Percentiles rank a stretch among this genome's conserved stretches.
phyloP scores from a whole-genome alignment of 2,113 vertebrate genomes.

The Phrynocephalus versicolor region DNA sequence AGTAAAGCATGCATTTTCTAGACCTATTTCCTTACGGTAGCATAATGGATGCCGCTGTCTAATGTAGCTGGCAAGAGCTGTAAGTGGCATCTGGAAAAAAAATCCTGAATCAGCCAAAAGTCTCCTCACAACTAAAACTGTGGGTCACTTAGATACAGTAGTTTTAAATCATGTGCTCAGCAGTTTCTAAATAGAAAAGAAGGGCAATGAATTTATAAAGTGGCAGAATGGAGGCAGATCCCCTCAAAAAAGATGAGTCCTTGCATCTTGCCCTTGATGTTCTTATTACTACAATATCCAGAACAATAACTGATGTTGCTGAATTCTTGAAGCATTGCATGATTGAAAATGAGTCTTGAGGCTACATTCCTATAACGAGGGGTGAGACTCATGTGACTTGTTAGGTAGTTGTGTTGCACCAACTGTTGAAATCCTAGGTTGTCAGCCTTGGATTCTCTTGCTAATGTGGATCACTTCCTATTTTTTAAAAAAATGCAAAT shows the following conservation, averaged over 20 bases:
- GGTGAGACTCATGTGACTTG: no score
- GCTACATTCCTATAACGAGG: not conserved
- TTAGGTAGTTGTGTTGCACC: no score
- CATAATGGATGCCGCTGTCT: slow-evolving; percentile 1
- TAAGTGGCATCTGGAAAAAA: not conserved
- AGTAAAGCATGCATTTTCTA: not conserved
- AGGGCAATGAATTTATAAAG: not conserved
- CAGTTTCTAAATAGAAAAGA: not conserved
- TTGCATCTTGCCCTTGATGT: not conserved
- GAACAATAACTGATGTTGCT: not conserved
- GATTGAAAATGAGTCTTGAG: not conserved
- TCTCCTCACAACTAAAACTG: not conserved
- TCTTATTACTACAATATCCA: not conserved
- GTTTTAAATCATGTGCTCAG: not conserved
- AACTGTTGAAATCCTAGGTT: no score
- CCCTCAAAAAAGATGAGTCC: accelerated
- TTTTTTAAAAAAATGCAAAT: no score
- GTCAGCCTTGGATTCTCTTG: no score
- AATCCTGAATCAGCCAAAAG: not conserved
- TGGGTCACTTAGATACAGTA: not conserved
- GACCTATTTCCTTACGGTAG: not conserved
- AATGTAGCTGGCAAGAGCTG: not conserved
- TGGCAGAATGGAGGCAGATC: not conserved
- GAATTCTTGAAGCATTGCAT: not conserved
- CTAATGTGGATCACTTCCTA: no score